A percentile compares a stretch with the other conserved stretches of the same genome.
Evolutionary conservation across 2,113 vertebrate genomes (phyloP).

Genomic region (Dipodomys stephensi): DNA sequence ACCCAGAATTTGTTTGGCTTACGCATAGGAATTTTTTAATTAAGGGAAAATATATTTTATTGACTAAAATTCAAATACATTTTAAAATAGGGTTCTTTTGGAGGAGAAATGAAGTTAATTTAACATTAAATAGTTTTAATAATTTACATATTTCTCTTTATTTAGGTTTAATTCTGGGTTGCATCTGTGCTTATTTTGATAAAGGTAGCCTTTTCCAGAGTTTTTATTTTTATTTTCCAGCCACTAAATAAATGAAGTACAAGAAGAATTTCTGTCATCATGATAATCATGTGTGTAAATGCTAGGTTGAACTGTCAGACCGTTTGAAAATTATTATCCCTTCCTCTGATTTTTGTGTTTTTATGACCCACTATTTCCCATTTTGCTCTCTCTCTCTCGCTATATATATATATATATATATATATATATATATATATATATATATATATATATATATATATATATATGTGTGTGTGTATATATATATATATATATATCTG

Average conservation of each 20-base stretch:
- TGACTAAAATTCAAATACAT: background rate
- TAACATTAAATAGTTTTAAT: background rate
- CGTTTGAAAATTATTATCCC: too few relatives aligned
- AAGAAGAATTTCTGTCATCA: too few relatives aligned
- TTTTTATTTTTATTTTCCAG: background rate
- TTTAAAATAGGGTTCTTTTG: background rate
- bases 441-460: too few relatives aligned
- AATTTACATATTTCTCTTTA: background rate
- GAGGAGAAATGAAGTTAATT: background rate
- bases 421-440: too few relatives aligned
- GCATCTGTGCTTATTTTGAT: background rate
- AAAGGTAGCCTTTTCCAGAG: background rate
- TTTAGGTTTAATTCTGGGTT: background rate
- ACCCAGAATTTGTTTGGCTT: background rate
- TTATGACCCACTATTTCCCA: too few relatives aligned
- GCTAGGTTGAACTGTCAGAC: too few relatives aligned
- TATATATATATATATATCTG: too few relatives aligned
- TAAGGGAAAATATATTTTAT: background rate
- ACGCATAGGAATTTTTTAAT: background rate
- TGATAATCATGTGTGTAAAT: too few relatives aligned
- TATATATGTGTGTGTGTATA: too few relatives aligned
- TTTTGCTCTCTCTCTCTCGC: too few relatives aligned
- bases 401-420: too few relatives aligned
- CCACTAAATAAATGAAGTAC: background rate
- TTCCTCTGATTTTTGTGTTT: too few relatives aligned